These are phyloP conservation scores for Copidosoma floridanum DNA, from an alignment of 1,140 invertebrate species.

Conservation along the genomic window DNA sequence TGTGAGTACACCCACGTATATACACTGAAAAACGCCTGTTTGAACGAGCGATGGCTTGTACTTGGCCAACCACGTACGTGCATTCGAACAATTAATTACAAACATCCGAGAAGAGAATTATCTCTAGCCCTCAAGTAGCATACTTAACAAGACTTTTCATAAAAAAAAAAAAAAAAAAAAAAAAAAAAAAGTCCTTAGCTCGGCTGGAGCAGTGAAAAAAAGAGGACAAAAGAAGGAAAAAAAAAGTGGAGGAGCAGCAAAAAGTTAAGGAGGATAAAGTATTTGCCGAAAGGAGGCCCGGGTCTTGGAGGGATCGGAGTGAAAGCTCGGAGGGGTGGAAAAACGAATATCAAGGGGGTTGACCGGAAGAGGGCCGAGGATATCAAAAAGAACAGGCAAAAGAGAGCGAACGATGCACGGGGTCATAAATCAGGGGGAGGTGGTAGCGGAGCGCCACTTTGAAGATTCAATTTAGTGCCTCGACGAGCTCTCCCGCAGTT, in stretches of 20 bases:
- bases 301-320: not conserved
- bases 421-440: constrained; percentile 40
- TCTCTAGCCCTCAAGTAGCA: too few relatives aligned
- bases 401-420: constrained; percentile 28
- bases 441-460: constrained; percentile 32
- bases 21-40: too few relatives aligned
- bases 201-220: too few relatives aligned
- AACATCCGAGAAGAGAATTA: too few relatives aligned
- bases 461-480: constrained; percentile 44
- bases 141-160: too few relatives aligned
- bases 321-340: not conserved
- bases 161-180: too few relatives aligned
- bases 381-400: constrained; percentile 10
- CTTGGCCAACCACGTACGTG: too few relatives aligned
- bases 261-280: not conserved
- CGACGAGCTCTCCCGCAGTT: constrained; percentile 38
- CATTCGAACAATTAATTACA: too few relatives aligned
- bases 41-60: too few relatives aligned
- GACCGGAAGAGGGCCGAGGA: not conserved
- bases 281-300: not conserved
- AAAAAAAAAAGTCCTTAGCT: too few relatives aligned
- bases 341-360: constrained; percentile 11
- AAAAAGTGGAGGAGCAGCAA: not conserved
- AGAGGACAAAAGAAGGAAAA: too few relatives aligned
- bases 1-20: too few relatives aligned